Conservation (phyloP, 2,113 vertebrate genomes). For the Grallaria varia region DNA sequence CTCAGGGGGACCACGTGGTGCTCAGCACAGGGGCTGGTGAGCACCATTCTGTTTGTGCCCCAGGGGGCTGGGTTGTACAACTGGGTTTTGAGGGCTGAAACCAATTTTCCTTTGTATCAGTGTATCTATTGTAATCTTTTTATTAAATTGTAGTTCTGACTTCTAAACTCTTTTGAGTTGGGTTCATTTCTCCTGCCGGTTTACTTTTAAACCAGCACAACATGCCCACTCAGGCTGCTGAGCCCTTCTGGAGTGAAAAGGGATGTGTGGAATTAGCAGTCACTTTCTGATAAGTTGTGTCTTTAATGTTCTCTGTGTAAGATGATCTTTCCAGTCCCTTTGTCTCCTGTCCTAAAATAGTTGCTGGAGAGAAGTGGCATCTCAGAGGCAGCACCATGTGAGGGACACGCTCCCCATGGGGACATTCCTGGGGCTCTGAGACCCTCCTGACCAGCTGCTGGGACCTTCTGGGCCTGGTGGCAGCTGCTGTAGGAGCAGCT, state of each 20-base stretch:
- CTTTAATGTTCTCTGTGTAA: accelerated
- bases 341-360: not conserved
- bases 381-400: accelerated
- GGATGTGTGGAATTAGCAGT: not conserved
- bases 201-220: too few species aligned
- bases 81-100: too few species aligned
- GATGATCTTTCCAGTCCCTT: not conserved
- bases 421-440: not conserved
- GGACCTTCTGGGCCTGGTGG: not conserved
- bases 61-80: too few species aligned
- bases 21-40: too few species aligned
- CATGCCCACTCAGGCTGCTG: not conserved
- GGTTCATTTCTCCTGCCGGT: too few species aligned
- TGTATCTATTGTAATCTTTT: too few species aligned
- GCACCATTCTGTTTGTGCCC: too few species aligned
- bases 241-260: not conserved
- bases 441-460: not conserved
- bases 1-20: too few species aligned
- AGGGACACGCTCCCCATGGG: not conserved
- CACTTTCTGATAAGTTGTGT: accelerated
- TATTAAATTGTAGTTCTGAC: too few species aligned
- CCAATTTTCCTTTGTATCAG: too few species aligned
- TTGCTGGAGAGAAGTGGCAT: not conserved
- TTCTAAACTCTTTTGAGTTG: too few species aligned
- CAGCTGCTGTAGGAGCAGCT: not conserved